A percentile compares a stretch with the other conserved stretches of the same genome.
Evolutionary conservation across 2,113 vertebrate species (phyloP).

Genomic region (Siphamia tubifer): DNA sequence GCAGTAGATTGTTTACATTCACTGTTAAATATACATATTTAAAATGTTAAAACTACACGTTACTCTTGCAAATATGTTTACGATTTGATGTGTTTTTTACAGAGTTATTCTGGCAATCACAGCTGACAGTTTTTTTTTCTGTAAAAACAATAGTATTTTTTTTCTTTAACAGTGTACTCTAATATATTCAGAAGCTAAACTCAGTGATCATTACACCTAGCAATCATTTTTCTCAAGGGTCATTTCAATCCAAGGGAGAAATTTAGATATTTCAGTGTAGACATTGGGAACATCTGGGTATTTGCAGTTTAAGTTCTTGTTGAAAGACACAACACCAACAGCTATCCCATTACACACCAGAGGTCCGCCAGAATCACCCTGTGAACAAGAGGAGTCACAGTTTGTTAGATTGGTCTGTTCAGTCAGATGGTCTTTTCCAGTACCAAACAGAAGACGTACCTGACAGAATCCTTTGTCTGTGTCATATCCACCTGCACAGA

Average conservation of each 20-base stretch:
- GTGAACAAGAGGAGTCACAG: neutral
- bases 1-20: too few species aligned
- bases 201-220: neutral
- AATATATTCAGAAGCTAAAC: too few species aligned
- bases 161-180: too few species aligned
- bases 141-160: too few species aligned
- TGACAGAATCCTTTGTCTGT: constrained; percentile 57
- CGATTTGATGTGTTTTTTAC: too few species aligned
- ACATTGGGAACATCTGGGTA: constrained; percentile 64
- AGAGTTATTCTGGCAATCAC: too few species aligned
- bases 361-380: constrained; percentile 89
- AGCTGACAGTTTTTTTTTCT: too few species aligned
- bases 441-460: constrained; percentile 30
- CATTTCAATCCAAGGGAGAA: constrained; percentile 52
- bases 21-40: too few species aligned
- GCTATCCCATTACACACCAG: constrained; percentile 75
- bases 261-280: constrained; percentile 65
- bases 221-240: constrained; percentile 15
- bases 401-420: neutral
- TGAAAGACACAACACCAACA: constrained; percentile 84
- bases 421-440: neutral
- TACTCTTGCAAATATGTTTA: too few species aligned
- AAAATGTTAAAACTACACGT: too few species aligned
- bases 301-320: fast-evolving
- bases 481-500: constrained; percentile 63